Evolutionary conservation across 2,888 invertebrate genomes (phyloP).

Genomic region (Drosophila glabriapex): DNA sequence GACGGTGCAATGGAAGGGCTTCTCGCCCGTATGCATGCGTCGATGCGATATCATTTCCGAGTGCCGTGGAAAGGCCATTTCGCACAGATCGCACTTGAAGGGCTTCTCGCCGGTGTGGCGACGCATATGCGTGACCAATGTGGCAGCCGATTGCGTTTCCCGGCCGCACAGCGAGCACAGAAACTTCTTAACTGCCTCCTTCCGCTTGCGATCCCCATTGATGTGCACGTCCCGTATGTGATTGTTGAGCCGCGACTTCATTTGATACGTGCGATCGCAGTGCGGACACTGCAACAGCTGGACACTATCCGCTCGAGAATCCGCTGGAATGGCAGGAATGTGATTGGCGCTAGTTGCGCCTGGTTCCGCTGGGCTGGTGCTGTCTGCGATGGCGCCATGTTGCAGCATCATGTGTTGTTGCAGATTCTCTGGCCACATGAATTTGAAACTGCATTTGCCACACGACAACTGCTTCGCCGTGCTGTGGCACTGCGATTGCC

Average conservation of each 20-base stretch:
- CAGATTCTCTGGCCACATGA: constrained; percentile 84
- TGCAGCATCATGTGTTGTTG: constrained; percentile 71
- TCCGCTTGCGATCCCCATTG: constrained; percentile 71
- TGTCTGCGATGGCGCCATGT: constrained; percentile 64
- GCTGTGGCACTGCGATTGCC: constrained; percentile 85
- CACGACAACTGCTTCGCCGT: constrained; percentile 77
- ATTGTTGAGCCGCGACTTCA: constrained; percentile 74
- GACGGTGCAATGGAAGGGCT: constrained; percentile 88
- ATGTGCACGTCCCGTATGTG: constrained; percentile 71
- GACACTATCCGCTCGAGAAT: constrained; percentile 32
- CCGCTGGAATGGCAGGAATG: constrained; percentile 1
- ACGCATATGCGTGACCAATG: constrained; percentile 89
- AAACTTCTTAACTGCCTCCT: constrained; percentile 85
- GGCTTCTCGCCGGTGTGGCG: constrained; percentile 88
- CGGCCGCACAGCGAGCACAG: constrained; percentile 88
- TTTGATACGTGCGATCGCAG: constrained; percentile 86
- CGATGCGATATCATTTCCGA: constrained; percentile 88
- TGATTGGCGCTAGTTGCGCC: constrained; percentile 11
- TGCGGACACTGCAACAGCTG: constrained; percentile 86
- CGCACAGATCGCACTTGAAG: constrained; percentile 87
- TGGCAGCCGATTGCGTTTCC: constrained; percentile 88
- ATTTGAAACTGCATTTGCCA: constrained; percentile 81
- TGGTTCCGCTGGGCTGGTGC: background rate
- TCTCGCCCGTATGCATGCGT: constrained; percentile 89
- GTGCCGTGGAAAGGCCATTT: constrained; percentile 87